A percentile compares a stretch with the other conserved stretches of the same genome.
Evolutionary conservation across 64 coral and sea anemone species (phyloP).

Genomic region (Porites lutea): DNA sequence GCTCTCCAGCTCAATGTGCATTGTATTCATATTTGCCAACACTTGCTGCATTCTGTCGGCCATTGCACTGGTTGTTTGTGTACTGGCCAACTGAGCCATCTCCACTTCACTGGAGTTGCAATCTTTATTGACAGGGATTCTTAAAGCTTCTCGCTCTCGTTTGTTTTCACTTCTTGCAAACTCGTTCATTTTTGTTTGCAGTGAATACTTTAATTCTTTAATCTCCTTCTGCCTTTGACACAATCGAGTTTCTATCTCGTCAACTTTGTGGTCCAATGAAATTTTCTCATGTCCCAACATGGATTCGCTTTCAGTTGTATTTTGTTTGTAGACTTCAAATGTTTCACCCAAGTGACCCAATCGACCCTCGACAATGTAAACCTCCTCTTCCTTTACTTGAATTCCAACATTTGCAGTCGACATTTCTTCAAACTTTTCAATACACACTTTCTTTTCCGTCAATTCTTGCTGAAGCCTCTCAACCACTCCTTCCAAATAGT

Average conservation of each 20-base stretch:
- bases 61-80: neutral
- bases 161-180: neutral
- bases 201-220: neutral
- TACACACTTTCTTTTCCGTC: neutral
- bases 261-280: neutral
- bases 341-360: neutral
- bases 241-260: neutral
- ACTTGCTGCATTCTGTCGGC: constrained; percentile 1
- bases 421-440: neutral
- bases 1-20: neutral
- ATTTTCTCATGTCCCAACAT: neutral
- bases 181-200: neutral
- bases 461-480: neutral
- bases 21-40: neutral
- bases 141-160: neutral
- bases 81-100: neutral
- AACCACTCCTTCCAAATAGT: neutral
- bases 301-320: neutral
- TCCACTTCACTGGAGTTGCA: neutral
- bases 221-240: neutral
- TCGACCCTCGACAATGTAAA: neutral
- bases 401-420: neutral
- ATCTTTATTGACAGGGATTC: neutral
- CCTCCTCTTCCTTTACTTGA: neutral
- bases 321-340: neutral